Conservation (phyloP, 2,113 vertebrate genomes). For the Chamaetylas fuelleborni region DNA sequence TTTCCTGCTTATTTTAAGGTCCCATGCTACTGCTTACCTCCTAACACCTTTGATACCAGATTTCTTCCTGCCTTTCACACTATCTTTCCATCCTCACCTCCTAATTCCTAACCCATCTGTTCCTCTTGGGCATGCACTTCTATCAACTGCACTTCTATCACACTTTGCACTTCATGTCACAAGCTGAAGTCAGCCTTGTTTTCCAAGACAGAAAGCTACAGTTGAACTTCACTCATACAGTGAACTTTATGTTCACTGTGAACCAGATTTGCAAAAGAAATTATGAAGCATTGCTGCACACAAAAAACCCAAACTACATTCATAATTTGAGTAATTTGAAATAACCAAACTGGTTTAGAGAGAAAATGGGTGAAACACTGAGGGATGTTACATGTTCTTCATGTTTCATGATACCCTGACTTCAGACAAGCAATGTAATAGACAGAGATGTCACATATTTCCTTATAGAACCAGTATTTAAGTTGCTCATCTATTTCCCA, state of each 20-base stretch:
- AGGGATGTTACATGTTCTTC: neutral
- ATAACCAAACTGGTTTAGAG: neutral
- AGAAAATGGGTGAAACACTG: neutral
- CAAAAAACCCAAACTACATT: neutral
- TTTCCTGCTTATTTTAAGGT: neutral
- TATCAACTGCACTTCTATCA: neutral
- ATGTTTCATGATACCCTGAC: neutral
- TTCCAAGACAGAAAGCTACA: neutral
- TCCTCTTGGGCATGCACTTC: neutral
- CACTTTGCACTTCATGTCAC: neutral
- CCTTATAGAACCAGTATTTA: neutral
- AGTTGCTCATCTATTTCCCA: neutral
- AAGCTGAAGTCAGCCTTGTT: neutral
- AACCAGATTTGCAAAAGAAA: neutral
- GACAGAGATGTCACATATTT: neutral
- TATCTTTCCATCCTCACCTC: neutral
- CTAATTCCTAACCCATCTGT: neutral
- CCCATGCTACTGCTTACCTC: neutral
- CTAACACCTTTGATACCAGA: neutral
- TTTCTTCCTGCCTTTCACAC: neutral
- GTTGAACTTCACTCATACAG: neutral
- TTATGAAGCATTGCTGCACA: neutral
- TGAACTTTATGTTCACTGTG: neutral
- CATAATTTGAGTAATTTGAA: neutral
- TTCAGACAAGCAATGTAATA: neutral